Conservation (phyloP, 2,888 invertebrate genomes). For the Microctonus aethiopoides region DNA sequence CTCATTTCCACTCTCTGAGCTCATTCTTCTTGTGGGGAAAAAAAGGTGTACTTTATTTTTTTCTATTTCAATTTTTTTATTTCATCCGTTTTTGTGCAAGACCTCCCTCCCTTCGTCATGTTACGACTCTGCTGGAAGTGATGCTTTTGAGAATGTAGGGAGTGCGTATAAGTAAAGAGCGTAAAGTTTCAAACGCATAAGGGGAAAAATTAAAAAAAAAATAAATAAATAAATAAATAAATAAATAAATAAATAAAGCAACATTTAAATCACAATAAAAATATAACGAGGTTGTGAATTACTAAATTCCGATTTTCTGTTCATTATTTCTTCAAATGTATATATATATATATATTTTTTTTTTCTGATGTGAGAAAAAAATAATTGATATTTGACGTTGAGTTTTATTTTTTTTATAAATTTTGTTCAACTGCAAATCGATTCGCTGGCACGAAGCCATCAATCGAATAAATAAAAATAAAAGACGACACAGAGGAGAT, state of each 20-base stretch:
- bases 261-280: not conserved
- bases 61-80: not conserved
- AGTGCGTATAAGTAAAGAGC: constrained; percentile 25
- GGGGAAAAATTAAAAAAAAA: not conserved
- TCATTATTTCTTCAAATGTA: too few species aligned
- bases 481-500: not conserved
- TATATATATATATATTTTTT: too few species aligned
- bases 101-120: not conserved
- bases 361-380: too few species aligned
- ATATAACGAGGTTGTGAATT: too few species aligned
- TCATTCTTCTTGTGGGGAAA: constrained; percentile 24
- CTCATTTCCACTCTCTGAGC: constrained; percentile 23
- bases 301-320: too few species aligned
- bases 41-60: constrained; percentile 26
- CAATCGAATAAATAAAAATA: not conserved
- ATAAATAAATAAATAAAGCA: not conserved
- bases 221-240: not conserved
- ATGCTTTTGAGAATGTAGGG: constrained; percentile 17
- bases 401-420: not conserved
- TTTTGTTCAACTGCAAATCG: not conserved
- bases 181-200: constrained; percentile 22
- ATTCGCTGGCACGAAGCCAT: not conserved
- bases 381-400: too few species aligned
- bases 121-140: constrained; percentile 9
- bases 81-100: not conserved